A percentile compares a stretch with the other conserved stretches of the same genome.
These are phyloP conservation scores for Coboldia fuscipes DNA, from an alignment of 1,140 invertebrate species.

Conservation along the genomic window DNA sequence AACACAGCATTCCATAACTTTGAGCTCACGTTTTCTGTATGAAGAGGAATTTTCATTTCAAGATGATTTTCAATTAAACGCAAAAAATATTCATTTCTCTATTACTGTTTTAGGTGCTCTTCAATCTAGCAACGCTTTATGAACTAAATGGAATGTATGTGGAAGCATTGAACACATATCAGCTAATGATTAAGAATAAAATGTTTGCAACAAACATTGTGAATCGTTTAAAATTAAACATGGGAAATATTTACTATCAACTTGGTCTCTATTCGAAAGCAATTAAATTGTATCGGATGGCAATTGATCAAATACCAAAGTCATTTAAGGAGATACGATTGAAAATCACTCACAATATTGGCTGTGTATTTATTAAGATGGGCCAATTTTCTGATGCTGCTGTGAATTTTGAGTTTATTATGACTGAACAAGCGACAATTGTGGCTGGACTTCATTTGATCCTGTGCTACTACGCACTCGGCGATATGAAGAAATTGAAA, in stretches of 20 bases:
- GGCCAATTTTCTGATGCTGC: conserved; percentile 90
- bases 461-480: conserved; percentile 80
- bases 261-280: conserved; percentile 88
- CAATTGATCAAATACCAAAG: conserved; percentile 82
- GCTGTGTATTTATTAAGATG: conserved; percentile 79
- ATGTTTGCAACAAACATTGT: conserved; percentile 75
- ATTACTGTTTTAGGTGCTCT: conserved; percentile 68
- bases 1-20: conserved; percentile 70
- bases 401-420: conserved; percentile 92
- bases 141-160: conserved; percentile 83
- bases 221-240: conserved; percentile 86
- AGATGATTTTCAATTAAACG: not conserved
- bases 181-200: conserved; percentile 67
- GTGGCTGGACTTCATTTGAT: conserved; percentile 78
- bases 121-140: conserved; percentile 88
- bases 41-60: conserved; percentile 5
- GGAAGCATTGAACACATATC: conserved; percentile 90
- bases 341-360: conserved; percentile 98
- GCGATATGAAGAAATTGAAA: conserved; percentile 88
- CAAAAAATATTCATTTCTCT: conserved; percentile 1
- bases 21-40: conserved; percentile 82
- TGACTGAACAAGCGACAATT: conserved; percentile 85
- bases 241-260: conserved; percentile 95
- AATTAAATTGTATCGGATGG: conserved; percentile 95
- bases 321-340: conserved; percentile 79